Evolutionary conservation across 2,888 invertebrate species (phyloP).

Genomic region (Argynnis bischoffii): DNA sequence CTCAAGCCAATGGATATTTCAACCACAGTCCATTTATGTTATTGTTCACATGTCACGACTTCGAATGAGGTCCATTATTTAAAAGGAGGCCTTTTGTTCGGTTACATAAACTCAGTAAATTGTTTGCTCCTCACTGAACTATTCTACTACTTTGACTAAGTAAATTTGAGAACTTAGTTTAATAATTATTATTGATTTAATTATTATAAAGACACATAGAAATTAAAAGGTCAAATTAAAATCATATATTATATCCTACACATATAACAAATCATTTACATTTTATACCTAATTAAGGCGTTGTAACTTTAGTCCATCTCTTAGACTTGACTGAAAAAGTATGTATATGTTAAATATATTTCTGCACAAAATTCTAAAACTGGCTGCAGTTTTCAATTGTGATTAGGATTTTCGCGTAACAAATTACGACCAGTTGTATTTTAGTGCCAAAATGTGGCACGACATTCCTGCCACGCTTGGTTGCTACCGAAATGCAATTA

Average conservation of each 20-base stretch:
- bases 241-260: too few species aligned
- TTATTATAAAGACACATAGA: too few species aligned
- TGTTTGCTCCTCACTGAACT: constrained; percentile 15
- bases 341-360: not conserved
- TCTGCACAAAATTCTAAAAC: not conserved
- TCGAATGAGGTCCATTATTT: constrained; percentile 17
- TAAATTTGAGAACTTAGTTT: not conserved
- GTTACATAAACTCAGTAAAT: constrained; percentile 2
- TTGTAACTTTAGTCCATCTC: too few species aligned
- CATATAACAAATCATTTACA: too few species aligned
- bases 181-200: too few species aligned
- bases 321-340: too few species aligned
- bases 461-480: constrained; percentile 56
- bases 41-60: constrained; percentile 18
- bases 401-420: constrained; percentile 39
- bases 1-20: constrained; percentile 14
- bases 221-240: too few species aligned
- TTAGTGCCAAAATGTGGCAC: constrained; percentile 56
- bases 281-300: too few species aligned
- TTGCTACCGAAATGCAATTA: constrained; percentile 68
- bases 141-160: not conserved
- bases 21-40: constrained; percentile 18
- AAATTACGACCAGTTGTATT: constrained; percentile 58
- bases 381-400: constrained; percentile 31
- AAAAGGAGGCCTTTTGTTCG: constrained; percentile 19